Conservation (phyloP, 2,113 vertebrate genomes). For the Alethe castanea region DNA sequence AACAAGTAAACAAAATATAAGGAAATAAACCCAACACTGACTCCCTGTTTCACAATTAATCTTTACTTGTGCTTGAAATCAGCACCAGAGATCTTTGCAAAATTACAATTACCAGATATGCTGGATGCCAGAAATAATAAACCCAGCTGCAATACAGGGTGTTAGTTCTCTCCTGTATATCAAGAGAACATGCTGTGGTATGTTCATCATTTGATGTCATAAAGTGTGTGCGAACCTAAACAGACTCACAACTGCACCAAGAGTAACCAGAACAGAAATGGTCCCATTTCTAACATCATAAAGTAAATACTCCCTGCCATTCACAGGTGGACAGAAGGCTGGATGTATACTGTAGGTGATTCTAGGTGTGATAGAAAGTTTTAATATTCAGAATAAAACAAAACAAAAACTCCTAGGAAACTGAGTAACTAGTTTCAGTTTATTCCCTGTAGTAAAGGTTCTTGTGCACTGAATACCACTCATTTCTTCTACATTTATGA, state of each 20-base stretch:
- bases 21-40: background rate
- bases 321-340: background rate
- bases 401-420: background rate
- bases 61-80: background rate
- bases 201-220: background rate
- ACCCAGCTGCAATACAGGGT: background rate
- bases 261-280: background rate
- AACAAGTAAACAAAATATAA: background rate
- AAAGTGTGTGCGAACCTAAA: background rate
- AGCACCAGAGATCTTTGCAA: background rate
- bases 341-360: background rate
- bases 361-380: background rate
- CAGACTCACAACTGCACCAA: background rate
- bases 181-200: background rate
- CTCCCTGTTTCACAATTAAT: background rate
- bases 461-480: background rate
- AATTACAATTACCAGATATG: background rate
- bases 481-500: background rate
- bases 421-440: background rate
- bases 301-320: background rate
- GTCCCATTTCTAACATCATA: background rate
- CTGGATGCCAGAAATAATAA: conserved; percentile 10
- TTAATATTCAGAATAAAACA: background rate
- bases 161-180: background rate
- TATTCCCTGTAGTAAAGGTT: background rate